Evolutionary conservation across 1,140 invertebrate species (phyloP), one percentile per base, ranked within the genome.

Genomic region (Anoplolepis gracilipes): DNA sequence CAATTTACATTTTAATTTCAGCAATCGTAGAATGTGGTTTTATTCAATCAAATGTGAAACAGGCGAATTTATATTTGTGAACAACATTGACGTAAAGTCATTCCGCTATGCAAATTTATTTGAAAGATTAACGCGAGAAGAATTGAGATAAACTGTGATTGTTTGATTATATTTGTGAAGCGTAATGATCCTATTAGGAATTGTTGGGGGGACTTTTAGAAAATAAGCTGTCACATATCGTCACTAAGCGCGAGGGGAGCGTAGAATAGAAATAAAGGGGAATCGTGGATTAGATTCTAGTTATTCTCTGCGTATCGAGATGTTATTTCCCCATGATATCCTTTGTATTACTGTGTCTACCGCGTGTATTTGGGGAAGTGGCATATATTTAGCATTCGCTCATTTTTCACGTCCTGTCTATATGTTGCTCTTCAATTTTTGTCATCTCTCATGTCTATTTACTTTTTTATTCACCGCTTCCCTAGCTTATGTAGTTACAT

Each of bases 191-290:
- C 49, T 25, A 30, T 61, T 82, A 81, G 46, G 25, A 49, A 11
- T 46, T 11, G 57, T n/a, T 46, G 16, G n/a, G 28, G 28, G 33
- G 88, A 85, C 76, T 89, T 86, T 86, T 59, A 87, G 76, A 77
- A 86, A 89, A 89, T 89, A 89, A 89, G 87, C 87, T 86, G 87
- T 88, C 88, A 88, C 84, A 73, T 89, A 89, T 89, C 88, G 87
- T 76, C 77, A 61, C 75, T 82, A 77, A 88, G 82, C 70, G 84
- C 82, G 53, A 88, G 87, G 87, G 88, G 75, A 75, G 59, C 22
- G 8, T n/a, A 65, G 75, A 55, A 57, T 69, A 57, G 85, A 76
- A 77, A 61, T 57, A 64, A 49, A 55, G 88, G 87, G 87, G 88
- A 88, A 86, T 86, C 67, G 87, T 67, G 46, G 84, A 89, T 89